phyloP scores from a whole-genome alignment of 2,113 vertebrate genomes.

The Cyprinodon variegatus region DNA sequence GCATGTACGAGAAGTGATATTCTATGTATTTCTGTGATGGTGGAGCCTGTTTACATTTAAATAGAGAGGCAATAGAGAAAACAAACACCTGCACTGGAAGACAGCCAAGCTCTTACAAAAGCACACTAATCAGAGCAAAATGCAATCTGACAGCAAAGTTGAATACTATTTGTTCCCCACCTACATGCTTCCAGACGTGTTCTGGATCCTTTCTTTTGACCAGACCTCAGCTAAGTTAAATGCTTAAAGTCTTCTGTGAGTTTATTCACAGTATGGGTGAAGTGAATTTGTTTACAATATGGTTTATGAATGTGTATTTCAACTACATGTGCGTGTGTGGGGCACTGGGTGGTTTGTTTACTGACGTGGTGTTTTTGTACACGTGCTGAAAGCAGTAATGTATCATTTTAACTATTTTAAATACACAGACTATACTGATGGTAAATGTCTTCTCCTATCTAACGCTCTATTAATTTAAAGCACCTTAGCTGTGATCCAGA shows the following conservation, averaged over 20 bases:
- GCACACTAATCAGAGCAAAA: conserved; percentile 50
- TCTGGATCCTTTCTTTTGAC: conserved; percentile 50
- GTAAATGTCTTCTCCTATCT: conserved; percentile 46
- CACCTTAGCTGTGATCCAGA: conserved; percentile 23
- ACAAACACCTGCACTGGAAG: conserved; percentile 63
- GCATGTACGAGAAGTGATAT: conserved; percentile 15
- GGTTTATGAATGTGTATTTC: conserved; percentile 39
- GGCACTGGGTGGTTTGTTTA: conserved; percentile 1
- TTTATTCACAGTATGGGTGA: conserved; percentile 47
- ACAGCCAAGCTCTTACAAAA: conserved; percentile 51
- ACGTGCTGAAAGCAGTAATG: conserved; percentile 44
- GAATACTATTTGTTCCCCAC: conserved; percentile 69
- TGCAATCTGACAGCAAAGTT: conserved; percentile 60
- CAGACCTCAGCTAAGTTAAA: conserved; percentile 32
- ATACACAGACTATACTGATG: conserved; percentile 45
- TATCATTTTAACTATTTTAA: conserved; percentile 44
- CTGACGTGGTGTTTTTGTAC: conserved; percentile 21
- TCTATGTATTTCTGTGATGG: conserved; percentile 30
- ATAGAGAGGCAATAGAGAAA: conserved; percentile 36
- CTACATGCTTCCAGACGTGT: conserved; percentile 62
- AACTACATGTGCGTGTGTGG: conserved; percentile 22
- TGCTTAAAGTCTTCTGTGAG: conserved; percentile 36
- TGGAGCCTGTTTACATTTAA: conserved; percentile 33
- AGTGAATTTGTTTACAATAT: conserved; percentile 55
- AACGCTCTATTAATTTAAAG: conserved; percentile 34